Evolutionary conservation across 1,140 invertebrate species (phyloP).

Genomic region (Philaenus spumarius): DNA sequence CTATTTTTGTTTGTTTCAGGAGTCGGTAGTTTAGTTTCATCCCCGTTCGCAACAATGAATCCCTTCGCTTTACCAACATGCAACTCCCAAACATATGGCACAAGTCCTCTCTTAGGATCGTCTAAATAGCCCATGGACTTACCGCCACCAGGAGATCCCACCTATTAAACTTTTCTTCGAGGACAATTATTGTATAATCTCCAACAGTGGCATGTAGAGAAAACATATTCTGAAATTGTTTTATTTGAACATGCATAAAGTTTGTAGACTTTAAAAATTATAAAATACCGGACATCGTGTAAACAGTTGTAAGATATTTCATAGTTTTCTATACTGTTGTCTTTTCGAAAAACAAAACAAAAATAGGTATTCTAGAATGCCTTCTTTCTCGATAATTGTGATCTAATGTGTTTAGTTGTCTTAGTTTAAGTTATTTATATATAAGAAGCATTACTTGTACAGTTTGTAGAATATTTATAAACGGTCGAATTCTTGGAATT

Average conservation of each 20-base stretch:
- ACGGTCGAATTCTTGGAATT: no score
- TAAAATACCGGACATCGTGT: background rate
- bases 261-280: no score
- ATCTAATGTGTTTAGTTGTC: no score
- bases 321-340: no score
- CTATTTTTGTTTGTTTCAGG: constrained; percentile 45
- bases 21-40: constrained; percentile 68
- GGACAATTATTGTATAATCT: background rate
- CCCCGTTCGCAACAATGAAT: constrained; percentile 78
- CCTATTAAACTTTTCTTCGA: background rate
- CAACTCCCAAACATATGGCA: constrained; percentile 74
- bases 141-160: constrained; percentile 32
- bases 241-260: no score
- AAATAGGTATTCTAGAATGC: background rate
- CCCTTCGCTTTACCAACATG: constrained; percentile 85
- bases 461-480: no score
- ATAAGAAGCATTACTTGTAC: no score
- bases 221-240: background rate
- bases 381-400: background rate
- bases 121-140: constrained; percentile 57
- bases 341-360: no score
- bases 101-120: constrained; percentile 72
- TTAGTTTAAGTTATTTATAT: no score
- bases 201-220: background rate
- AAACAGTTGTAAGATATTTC: no score